Evolutionary conservation across 64 coral and sea anemone species (phyloP).

Genomic region (Pocillopora verrucosa): DNA sequence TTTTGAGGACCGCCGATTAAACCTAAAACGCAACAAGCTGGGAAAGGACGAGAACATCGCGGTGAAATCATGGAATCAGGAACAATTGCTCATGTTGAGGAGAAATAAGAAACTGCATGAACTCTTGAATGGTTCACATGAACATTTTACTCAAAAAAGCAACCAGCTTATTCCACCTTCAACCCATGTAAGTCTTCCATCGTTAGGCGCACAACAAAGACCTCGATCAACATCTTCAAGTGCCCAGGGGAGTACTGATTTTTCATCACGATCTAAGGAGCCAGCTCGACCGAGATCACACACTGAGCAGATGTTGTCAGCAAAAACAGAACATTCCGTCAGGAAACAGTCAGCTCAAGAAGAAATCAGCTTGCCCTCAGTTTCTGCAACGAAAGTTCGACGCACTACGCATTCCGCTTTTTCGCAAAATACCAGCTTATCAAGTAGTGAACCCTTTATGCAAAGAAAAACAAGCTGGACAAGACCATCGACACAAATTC

Average conservation of each 20-base stretch:
- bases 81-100: slow-evolving; percentile 24
- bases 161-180: neutral
- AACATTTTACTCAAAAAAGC: neutral
- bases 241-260: neutral
- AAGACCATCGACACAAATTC: neutral
- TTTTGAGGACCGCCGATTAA: slow-evolving; percentile 20
- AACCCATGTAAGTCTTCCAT: slow-evolving; percentile 3
- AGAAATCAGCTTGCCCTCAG: neutral
- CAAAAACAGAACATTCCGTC: neutral
- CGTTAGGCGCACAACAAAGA: neutral
- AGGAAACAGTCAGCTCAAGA: neutral
- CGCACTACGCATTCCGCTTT: neutral
- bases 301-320: neutral
- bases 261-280: neutral
- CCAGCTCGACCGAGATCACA: neutral
- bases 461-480: slow-evolving; percentile 17
- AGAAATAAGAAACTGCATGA: slow-evolving; percentile 4
- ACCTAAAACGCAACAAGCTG: neutral
- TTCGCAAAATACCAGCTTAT: neutral
- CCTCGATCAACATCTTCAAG: neutral
- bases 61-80: slow-evolving; percentile 1
- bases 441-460: neutral
- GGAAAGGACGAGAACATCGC: neutral
- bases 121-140: neutral
- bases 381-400: neutral